These are phyloP conservation scores for Orycteropus afer DNA, from an alignment of 2,113 vertebrate species.

Conservation along the genomic window DNA sequence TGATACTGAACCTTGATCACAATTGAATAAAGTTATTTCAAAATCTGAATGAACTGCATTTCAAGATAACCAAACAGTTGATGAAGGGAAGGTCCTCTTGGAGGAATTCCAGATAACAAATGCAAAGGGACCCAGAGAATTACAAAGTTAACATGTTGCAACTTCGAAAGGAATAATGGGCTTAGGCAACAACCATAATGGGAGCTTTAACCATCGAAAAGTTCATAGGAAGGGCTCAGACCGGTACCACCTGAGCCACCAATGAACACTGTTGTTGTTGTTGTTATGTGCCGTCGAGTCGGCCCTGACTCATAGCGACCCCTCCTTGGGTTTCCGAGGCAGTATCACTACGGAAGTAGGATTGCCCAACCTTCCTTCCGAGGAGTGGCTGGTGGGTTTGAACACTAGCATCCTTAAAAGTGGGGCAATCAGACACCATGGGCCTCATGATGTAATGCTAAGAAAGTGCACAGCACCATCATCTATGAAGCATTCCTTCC, in stretches of 20 bases:
- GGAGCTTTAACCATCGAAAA: background rate
- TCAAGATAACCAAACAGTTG: slow-evolving; percentile 5
- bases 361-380: too few relatives aligned
- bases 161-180: background rate
- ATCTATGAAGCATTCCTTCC: background rate
- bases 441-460: background rate
- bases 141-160: background rate
- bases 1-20: background rate
- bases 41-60: background rate
- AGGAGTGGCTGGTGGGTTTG: too few relatives aligned
- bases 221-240: background rate
- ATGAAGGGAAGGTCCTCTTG: background rate
- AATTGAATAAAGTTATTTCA: background rate
- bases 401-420: background rate
- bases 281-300: too few relatives aligned
- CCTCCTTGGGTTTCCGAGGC: too few relatives aligned
- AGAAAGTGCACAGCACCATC: background rate
- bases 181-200: background rate
- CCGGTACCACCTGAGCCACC: background rate
- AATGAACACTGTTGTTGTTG: too few relatives aligned
- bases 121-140: slow-evolving; percentile 1
- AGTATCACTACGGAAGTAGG: too few relatives aligned
- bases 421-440: fast-evolving
- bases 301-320: too few relatives aligned
- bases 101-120: slow-evolving; percentile 21